Conservation (phyloP, 2,888 invertebrate species). For the Arge pagana region DNA sequence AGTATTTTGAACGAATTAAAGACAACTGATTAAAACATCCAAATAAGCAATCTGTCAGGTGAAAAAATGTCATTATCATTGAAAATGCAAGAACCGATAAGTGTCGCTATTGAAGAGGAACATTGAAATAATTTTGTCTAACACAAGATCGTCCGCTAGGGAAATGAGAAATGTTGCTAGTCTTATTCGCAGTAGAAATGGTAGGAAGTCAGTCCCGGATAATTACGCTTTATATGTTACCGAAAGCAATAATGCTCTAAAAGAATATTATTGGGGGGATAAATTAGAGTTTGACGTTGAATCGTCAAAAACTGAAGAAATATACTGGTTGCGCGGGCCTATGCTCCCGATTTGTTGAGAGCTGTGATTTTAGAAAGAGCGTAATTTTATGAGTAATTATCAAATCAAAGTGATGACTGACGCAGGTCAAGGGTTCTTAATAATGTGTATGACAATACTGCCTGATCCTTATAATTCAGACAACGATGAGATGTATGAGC, state of each 20-base stretch:
- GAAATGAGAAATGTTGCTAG: too few species aligned
- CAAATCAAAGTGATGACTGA: slow-evolving; percentile 21
- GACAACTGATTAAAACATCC: too few species aligned
- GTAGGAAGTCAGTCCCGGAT: too few species aligned
- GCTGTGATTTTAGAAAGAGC: slow-evolving; percentile 5
- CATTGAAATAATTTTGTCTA: too few species aligned
- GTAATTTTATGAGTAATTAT: slow-evolving; percentile 16
- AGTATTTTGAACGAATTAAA: too few species aligned
- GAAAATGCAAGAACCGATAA: too few species aligned
- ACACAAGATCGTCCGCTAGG: too few species aligned
- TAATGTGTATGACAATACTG: slow-evolving; percentile 18
- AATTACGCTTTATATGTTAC: too few species aligned
- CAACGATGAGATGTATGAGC: background rate
- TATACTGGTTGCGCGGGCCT: slow-evolving; percentile 15
- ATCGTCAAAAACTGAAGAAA: slow-evolving; percentile 16
- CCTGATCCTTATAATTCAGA: slow-evolving; percentile 14
- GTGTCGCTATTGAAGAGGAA: too few species aligned
- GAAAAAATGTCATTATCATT: too few species aligned
- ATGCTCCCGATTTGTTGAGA: slow-evolving; percentile 18
- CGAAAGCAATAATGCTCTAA: slow-evolving; percentile 11
- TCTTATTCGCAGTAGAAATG: too few species aligned
- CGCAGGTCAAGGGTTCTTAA: slow-evolving; percentile 25
- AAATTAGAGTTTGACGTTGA: slow-evolving; percentile 19
- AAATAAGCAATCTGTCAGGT: too few species aligned
- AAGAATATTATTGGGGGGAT: slow-evolving; percentile 12